phyloP scores from a whole-genome alignment of 2,113 vertebrate genomes.

The Melanocharis versteri region DNA sequence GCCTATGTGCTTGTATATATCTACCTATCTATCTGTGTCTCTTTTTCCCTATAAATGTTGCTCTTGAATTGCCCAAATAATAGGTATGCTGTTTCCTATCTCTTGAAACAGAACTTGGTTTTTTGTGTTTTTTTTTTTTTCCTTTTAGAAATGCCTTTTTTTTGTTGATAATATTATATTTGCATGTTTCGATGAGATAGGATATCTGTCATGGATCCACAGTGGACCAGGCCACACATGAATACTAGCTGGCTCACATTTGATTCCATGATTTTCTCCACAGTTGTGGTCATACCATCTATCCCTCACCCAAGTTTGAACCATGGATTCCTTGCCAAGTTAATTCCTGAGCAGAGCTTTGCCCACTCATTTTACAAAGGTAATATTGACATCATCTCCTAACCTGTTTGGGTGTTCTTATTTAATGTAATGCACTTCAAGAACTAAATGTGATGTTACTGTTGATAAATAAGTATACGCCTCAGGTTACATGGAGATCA shows the following conservation, averaged over 20 bases:
- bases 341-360: slow-evolving; percentile 83
- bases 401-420: slow-evolving; percentile 67
- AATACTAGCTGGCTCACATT: slow-evolving; percentile 69
- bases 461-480: slow-evolving; percentile 53
- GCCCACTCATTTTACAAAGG: slow-evolving; percentile 83
- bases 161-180: slow-evolving; percentile 43
- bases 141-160: not conserved
- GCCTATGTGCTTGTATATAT: not conserved
- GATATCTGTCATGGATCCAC: slow-evolving; percentile 57
- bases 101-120: slow-evolving; percentile 23
- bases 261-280: slow-evolving; percentile 78
- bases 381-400: slow-evolving; percentile 73
- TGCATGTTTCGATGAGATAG: slow-evolving; percentile 66
- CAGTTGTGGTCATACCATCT: slow-evolving; percentile 84
- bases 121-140: not conserved
- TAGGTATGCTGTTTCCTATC: slow-evolving; percentile 58
- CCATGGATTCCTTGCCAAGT: slow-evolving; percentile 84
- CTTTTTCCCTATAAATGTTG: slow-evolving; percentile 47
- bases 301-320: slow-evolving; percentile 82
- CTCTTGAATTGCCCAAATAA: slow-evolving; percentile 42
- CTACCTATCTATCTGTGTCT: slow-evolving; percentile 12
- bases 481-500: slow-evolving; percentile 67
- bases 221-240: slow-evolving; percentile 58
- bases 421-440: slow-evolving; percentile 60
- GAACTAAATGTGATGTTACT: slow-evolving; percentile 52